Percentiles rank a stretch among this genome's conserved stretches.
Conservation (phyloP, 2,888 invertebrate genomes). For the Pardosa pseudoannulata region DNA sequence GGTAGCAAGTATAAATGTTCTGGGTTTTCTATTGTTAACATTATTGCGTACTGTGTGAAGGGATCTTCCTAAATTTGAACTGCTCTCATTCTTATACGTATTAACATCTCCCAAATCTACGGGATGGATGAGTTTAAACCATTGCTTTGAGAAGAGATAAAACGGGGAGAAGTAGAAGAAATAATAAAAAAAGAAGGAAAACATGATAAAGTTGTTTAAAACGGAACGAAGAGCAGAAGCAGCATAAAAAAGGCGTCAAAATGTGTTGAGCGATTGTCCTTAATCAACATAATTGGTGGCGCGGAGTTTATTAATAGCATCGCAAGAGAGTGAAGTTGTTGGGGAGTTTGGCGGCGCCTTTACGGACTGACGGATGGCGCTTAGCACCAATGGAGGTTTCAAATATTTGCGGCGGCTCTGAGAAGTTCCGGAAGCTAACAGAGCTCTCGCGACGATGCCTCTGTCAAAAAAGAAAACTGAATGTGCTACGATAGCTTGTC, state of each 20-base stretch:
- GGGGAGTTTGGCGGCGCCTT: constrained; percentile 31
- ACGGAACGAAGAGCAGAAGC: background rate
- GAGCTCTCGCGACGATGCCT: background rate
- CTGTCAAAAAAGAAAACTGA: too few species aligned
- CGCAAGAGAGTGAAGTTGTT: background rate
- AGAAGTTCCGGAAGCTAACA: background rate
- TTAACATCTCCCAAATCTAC: too few species aligned
- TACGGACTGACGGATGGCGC: constrained; percentile 47
- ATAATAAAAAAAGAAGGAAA: constrained; percentile 1
- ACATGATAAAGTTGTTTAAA: background rate
- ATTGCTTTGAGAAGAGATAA: too few species aligned
- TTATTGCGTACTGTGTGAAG: too few species aligned
- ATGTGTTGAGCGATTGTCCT: constrained; percentile 58
- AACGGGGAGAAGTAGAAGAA: too few species aligned
- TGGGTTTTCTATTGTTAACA: too few species aligned
- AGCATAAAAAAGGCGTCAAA: constrained; percentile 56
- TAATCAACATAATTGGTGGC: constrained; percentile 68
- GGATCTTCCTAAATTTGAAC: too few species aligned
- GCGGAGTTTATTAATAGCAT: constrained; percentile 68
- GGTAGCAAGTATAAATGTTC: too few species aligned
- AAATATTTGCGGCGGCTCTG: constrained; percentile 48
- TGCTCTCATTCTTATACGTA: too few species aligned
- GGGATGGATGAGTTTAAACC: too few species aligned
- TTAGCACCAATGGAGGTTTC: constrained; percentile 43
- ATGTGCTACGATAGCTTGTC: too few species aligned